Evolutionary conservation across 2,113 vertebrate species (phyloP).

Genomic region (Odobenus rosmarus): DNA sequence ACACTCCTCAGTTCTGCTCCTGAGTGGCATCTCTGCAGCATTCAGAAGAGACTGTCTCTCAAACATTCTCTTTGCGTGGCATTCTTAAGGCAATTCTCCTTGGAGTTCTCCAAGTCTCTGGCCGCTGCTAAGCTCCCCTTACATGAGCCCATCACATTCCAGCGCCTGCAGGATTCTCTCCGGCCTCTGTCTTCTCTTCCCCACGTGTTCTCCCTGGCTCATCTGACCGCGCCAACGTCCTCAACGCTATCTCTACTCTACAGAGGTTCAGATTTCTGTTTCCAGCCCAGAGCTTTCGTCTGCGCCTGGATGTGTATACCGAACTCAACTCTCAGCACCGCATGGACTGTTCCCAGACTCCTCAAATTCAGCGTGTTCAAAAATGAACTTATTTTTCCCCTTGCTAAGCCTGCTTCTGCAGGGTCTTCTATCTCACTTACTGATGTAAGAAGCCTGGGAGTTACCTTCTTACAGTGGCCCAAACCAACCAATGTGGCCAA

Average conservation of each 20-base stretch:
- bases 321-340: background rate
- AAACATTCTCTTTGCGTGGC: background rate
- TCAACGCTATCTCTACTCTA: background rate
- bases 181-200: background rate
- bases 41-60: background rate
- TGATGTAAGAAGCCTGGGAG: background rate
- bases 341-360: background rate
- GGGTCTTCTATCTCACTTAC: background rate
- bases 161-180: background rate
- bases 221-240: background rate
- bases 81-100: background rate
- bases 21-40: background rate
- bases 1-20: background rate
- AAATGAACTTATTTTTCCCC: background rate
- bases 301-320: background rate
- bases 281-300: background rate
- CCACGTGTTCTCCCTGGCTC: background rate
- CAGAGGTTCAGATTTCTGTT: background rate
- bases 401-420: background rate
- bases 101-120: background rate
- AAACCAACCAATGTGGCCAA: background rate
- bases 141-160: background rate
- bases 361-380: slow-evolving; percentile 10
- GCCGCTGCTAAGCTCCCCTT: background rate
- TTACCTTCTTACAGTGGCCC: background rate